phyloP scores from a whole-genome alignment of 2,113 vertebrate species.

The Camelus bactrianus region DNA sequence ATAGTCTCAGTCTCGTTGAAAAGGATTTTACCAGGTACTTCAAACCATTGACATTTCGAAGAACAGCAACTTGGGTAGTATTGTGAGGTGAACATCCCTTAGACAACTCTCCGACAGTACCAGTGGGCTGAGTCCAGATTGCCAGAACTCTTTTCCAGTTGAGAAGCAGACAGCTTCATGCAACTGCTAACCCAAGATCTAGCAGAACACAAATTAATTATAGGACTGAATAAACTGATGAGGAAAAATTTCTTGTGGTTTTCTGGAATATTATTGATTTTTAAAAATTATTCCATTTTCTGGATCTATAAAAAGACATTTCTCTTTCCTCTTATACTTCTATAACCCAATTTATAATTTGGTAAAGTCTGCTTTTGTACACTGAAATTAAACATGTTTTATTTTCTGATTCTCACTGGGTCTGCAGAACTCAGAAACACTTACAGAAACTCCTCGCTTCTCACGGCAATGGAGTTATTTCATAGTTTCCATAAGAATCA shows the following conservation, averaged over 20 bases:
- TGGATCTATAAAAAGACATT: not conserved
- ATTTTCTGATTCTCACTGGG: not conserved
- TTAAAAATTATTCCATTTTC: not conserved
- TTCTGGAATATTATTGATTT: not conserved
- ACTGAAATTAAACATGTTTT: constrained; percentile 38
- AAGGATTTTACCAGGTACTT: not conserved
- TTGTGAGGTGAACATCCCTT: not conserved
- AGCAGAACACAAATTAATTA: not conserved
- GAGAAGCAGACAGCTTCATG: not conserved
- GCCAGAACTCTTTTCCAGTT: not conserved
- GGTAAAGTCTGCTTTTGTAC: constrained; percentile 44
- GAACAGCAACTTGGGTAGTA: not conserved
- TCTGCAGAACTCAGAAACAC: constrained; percentile 30
- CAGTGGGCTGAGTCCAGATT: not conserved
- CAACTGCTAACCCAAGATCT: not conserved
- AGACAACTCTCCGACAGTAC: not conserved
- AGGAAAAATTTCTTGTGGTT: not conserved
- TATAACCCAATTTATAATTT: not conserved
- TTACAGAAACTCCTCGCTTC: not conserved
- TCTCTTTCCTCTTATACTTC: not conserved
- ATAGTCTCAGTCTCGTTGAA: not conserved
- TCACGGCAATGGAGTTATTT: not conserved
- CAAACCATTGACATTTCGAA: constrained; percentile 34
- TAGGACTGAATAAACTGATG: not conserved
- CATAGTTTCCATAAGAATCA: not conserved